Evolutionary conservation across 2,888 invertebrate species (phyloP), one percentile per base, ranked within the genome.

Genomic region (Herminia tarsipennalis): DNA sequence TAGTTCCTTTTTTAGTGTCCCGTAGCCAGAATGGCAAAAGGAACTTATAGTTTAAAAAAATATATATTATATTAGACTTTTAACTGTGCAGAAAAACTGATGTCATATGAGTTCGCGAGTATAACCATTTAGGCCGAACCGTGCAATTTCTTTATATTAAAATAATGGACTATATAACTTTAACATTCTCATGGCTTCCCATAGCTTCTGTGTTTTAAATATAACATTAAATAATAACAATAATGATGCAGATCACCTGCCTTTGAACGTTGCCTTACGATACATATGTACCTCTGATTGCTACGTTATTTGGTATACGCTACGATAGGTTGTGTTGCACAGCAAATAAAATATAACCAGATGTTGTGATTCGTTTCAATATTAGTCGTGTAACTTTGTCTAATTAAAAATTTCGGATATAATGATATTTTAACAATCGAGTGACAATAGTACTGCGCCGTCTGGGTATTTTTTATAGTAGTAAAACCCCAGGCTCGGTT

Each of bases 261-360:
- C 86, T 87, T 82, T 61, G 66, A 33, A 70, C 59, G 82, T 76
- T 87, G 88, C 87, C 87, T 86, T 86, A 83, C 64, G 61, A 69
- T 53, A 64, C 65, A 57, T 49, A 3, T 29, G 24, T 43, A 57
- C 54, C 51, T 63, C 75, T 66, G 57, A 70, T 69, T 57, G 73
- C 66, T 53, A 66, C 68, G 70, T 70, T 61, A 56, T 66, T 70
- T 70, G 70, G 70, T 71, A 68, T 59, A 52, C 66, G 55, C 59
- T 48, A 54, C 63, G 45, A 43, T 52, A 56, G 81, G 83, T 86
- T 87, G 86, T 84, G 80, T 83, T 75, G 75, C 67, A 72, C 63
- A 71, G 71, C 71, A 76, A 76, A 71, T 75, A 72, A 66, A 55
- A 49, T 68, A 63, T 68, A 49, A 64, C 56, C 44, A 38, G 56